Base-by-base conservation (phyloP, 2,888 invertebrate species). In the Limnephilus lunatus region DNA sequence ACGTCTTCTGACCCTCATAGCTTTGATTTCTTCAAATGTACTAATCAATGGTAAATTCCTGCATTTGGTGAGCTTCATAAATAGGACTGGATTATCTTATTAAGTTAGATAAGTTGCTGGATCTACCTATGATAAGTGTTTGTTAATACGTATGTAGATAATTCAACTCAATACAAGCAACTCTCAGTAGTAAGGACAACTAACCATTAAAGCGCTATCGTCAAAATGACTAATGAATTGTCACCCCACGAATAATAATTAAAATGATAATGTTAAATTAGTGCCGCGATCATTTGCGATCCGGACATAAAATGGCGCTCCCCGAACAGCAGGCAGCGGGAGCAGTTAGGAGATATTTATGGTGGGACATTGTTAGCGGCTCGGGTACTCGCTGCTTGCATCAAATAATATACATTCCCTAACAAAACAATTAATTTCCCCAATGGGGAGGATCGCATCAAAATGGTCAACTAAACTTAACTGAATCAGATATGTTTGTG, bases 341-440 rank as follows among this genome's bases (percentile, higher is more conserved):
- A 88, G 88, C 68, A 68, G 68, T 88, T 88, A 86, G 91, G 81
- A 35, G 44, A 86, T 91, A 91, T 91, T 91, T 91, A 91, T 91
- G 86, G 91, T 48, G 48, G 48, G 91, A 87, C 91, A 91, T 91
- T 91, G 91, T 91, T 91, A 91, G 91, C 81, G 91, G 86, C 86
- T 44, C 82, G 44, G 90, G 30, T 35, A 39, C 19, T 39, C 25
- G 81, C 35, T 89, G 89, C 89, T 44, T 86, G 86, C 86, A 86
- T 86, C 86, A 86, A 86, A 86, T 86, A 86, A 86, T 86, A 48
- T 44, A 44, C 90, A 32, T 68, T 85, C 85, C 85, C 85, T 85
- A 90, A 90, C 85, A 68, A 85, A 90, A 90, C 90, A 35, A 86
- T 86, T 44, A 19, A 86, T 86, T 86, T 86, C 15, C 48, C 25